These are phyloP conservation scores for Lasioglossum oenotherae DNA, from an alignment of 2,888 invertebrate genomes.

Conservation along the genomic window DNA sequence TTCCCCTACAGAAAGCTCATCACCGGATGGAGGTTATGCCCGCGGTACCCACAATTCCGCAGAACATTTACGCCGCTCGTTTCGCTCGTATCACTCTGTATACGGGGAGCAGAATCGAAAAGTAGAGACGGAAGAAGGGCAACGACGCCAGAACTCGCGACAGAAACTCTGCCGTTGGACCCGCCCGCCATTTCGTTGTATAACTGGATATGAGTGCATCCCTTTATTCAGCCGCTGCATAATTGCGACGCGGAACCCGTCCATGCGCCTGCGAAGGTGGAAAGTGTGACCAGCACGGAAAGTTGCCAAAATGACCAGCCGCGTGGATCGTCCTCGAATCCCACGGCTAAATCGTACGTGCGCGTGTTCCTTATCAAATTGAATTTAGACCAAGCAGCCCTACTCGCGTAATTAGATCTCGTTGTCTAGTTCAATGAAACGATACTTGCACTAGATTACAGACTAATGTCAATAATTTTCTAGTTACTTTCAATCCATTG, in stretches of 20 bases:
- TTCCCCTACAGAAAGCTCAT: background rate
- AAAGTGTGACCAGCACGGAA: conserved; percentile 41
- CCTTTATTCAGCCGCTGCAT: conserved; percentile 66
- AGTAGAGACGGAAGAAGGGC: conserved; percentile 3
- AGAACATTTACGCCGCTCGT: conserved; percentile 21
- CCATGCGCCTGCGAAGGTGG: conserved; percentile 22
- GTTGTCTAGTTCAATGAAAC: background rate
- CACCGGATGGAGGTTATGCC: background rate
- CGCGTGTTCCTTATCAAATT: conserved; percentile 33
- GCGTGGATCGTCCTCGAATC: conserved; percentile 35
- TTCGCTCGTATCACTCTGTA: conserved; percentile 22
- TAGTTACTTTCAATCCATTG: background rate
- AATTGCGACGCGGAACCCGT: conserved; percentile 62
- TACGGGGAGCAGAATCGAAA: conserved; percentile 11
- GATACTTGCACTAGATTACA: background rate
- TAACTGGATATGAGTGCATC: conserved; percentile 63
- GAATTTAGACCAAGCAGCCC: background rate
- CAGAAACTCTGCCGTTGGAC: conserved; percentile 36
- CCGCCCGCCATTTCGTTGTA: conserved; percentile 40
- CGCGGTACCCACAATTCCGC: conserved; percentile 19
- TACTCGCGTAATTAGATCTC: background rate
- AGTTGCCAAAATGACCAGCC: conserved; percentile 39
- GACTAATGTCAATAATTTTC: too few relatives aligned
- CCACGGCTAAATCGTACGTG: background rate
- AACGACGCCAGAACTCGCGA: conserved; percentile 37